Evolutionary conservation across 2,113 vertebrate species (phyloP).

Genomic region (Oryzias curvinotus): DNA sequence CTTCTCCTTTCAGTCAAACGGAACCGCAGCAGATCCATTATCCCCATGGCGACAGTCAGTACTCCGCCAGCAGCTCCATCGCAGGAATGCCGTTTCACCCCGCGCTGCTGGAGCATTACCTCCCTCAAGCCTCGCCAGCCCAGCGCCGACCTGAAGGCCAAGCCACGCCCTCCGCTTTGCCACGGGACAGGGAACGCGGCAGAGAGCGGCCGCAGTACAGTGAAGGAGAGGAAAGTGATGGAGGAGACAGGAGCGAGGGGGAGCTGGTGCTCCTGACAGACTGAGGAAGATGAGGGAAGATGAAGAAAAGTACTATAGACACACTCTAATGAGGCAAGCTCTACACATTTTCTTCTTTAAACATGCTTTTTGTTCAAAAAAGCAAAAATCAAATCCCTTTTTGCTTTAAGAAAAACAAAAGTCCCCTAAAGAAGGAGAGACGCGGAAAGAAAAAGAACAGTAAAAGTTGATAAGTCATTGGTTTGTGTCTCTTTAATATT

Average conservation of each 20-base stretch:
- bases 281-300: constrained; percentile 61
- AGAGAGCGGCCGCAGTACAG: constrained; percentile 83
- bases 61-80: constrained; percentile 71
- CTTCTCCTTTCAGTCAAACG: constrained; percentile 76
- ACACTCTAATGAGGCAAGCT: too few relatives aligned
- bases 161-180: constrained; percentile 63
- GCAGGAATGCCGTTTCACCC: constrained; percentile 79
- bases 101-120: constrained; percentile 85
- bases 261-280: constrained; percentile 94
- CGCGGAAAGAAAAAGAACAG: too few relatives aligned
- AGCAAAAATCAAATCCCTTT: constrained; percentile 5
- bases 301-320: neutral
- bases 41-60: constrained; percentile 79
- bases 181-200: constrained; percentile 52
- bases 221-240: constrained; percentile 89
- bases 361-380: neutral
- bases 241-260: constrained; percentile 88
- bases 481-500: neutral
- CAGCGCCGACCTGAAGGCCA: constrained; percentile 71
- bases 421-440: too few relatives aligned
- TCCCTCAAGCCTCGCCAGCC: constrained; percentile 72
- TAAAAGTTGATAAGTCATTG: neutral
- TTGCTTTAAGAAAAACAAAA: neutral
- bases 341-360: too few relatives aligned
- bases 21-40: constrained; percentile 84